phyloP scores from a whole-genome alignment of 2,113 vertebrate species.

The Craseonycteris thonglongyai region DNA sequence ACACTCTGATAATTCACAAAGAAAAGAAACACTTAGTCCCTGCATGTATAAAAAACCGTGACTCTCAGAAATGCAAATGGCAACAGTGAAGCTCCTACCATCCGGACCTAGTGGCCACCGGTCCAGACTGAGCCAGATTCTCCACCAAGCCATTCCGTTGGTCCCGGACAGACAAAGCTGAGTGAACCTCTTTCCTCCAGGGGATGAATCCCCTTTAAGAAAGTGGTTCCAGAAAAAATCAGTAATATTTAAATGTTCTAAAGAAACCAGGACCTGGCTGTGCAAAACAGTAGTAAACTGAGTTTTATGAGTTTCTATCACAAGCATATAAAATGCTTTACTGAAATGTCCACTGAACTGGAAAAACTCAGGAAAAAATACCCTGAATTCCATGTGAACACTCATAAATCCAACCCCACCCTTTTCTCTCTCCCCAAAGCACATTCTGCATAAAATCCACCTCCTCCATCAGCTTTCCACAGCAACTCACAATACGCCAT shows the following conservation, averaged over 20 bases:
- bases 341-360: constrained; percentile 79
- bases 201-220: not conserved
- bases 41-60: not conserved
- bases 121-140: not conserved
- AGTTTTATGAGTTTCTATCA: constrained; percentile 82
- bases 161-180: not conserved
- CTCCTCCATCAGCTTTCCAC: constrained; percentile 49
- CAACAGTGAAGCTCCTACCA: not conserved
- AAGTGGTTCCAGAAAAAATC: constrained; percentile 20
- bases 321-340: constrained; percentile 82
- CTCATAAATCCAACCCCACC: constrained; percentile 74
- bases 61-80: not conserved
- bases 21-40: not conserved
- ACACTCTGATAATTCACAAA: not conserved
- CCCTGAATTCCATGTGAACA: constrained; percentile 77
- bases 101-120: not conserved
- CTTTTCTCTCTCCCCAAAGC: constrained; percentile 44
- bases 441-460: constrained; percentile 62
- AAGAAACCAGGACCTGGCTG: constrained; percentile 54
- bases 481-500: constrained; percentile 45
- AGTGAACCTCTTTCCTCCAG: not conserved
- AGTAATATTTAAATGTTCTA: not conserved
- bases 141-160: not conserved
- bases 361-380: constrained; percentile 81
- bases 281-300: constrained; percentile 80